phyloP scores from a whole-genome alignment of 2,797 vertebrate species.

The Sciaenops ocellatus region DNA sequence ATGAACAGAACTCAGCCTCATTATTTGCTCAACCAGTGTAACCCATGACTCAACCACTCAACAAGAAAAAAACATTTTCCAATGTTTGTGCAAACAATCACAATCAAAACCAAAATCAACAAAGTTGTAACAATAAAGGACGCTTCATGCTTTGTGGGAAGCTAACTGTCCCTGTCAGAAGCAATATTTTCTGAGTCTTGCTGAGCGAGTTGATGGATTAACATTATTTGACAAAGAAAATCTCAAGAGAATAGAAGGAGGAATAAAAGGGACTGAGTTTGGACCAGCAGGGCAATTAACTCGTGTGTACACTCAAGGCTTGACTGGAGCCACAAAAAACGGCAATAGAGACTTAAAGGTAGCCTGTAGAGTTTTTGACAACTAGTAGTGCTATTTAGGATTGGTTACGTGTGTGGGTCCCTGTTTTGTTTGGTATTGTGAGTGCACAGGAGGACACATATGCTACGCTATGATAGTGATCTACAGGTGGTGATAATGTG shows the following conservation, averaged over 20 bases:
- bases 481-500: not conserved
- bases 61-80: conserved; percentile 11
- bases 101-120: conserved; percentile 46
- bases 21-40: conserved; percentile 10
- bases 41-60: conserved; percentile 41
- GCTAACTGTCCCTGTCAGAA: conserved; percentile 21
- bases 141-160: conserved; percentile 6
- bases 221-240: conserved; percentile 31
- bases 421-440: too few relatives aligned
- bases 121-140: not conserved
- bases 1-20: conserved; percentile 17
- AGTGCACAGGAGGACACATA: too few relatives aligned
- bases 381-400: too few relatives aligned
- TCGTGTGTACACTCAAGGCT: not conserved
- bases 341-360: too few relatives aligned
- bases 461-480: not conserved
- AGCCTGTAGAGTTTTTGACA: too few relatives aligned
- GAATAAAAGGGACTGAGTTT: too few relatives aligned
- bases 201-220: conserved; percentile 44
- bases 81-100: conserved; percentile 28
- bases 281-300: conserved; percentile 20
- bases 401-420: too few relatives aligned
- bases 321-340: not conserved
- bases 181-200: conserved; percentile 20
- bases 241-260: conserved; percentile 12